Base-by-base conservation (phyloP, 1,140 invertebrate genomes). In the Cyclina sinensis region DNA sequence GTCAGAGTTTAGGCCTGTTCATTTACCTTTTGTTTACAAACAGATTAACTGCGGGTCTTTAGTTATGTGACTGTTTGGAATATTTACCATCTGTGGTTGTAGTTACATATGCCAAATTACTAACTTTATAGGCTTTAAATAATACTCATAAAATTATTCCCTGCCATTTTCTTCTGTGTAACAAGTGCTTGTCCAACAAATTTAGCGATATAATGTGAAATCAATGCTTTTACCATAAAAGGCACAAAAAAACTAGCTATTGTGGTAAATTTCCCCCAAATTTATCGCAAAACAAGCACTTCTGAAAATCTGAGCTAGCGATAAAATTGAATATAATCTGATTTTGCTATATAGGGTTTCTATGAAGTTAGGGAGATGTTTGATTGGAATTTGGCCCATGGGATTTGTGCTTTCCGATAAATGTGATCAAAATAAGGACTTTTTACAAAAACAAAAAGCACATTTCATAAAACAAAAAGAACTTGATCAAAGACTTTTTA, bases 151-250 rank as follows among this genome's bases (percentile, higher is more conserved):
- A 54, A 78, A 46, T 37, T 57, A 18, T 78, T 78, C 74, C 74
- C 30, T n/a, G 27, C 16, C 27, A 51, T 76, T 27, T 46, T 24
- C 37, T 11, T 24, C 51, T 12, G 27, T 30, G 37, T 83, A 48
- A 83, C 81, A 83, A 83, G 81, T 83, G 59, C 80, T 68, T 46
- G 59, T 83, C 57, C 81, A 70, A 83, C 81, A 83, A 39, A 51
- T 51, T 83, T 68, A 18, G 57, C 16, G 43, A 65, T 65, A 65
- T 83, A 65, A 83, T 51, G 81, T 83, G 37, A 83, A 83, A 83
- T 83, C 81, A 70, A 83, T 83, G 59, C 43, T 70, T 83, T 51
- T 83, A 65, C 65, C 59, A 83, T 83, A 83, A 83, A 83, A 83
- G 59, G 65, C 32, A 68, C 39, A 83, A 83, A n/a, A n/a, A 70